Evolutionary conservation across 2,888 invertebrate species (phyloP).

Genomic region (Sarcophaga caerulescens): DNA sequence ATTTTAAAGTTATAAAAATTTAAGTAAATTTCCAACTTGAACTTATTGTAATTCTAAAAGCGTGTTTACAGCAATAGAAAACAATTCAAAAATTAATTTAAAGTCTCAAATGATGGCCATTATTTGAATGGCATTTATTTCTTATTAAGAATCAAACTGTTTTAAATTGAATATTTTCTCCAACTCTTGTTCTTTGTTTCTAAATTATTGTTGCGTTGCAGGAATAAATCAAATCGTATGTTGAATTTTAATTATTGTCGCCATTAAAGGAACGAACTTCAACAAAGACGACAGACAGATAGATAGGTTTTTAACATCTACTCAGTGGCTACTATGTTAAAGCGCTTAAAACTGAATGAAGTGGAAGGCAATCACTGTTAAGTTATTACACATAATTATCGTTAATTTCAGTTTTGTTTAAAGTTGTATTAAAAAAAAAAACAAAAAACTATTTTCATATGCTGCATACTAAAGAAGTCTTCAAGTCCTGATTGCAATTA

Average conservation of each 20-base stretch:
- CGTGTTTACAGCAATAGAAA: not conserved
- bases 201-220: not conserved
- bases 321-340: not conserved
- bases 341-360: not conserved
- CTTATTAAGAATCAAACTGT: not conserved
- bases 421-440: not conserved
- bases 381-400: not conserved
- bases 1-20: not conserved
- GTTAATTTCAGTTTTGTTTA: not conserved
- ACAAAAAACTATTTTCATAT: not conserved
- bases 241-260: constrained; percentile 25
- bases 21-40: constrained; percentile 1
- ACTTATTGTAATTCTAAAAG: constrained; percentile 27
- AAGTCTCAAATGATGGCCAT: constrained; percentile 14
- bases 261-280: constrained; percentile 15
- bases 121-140: not conserved
- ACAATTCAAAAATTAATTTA: constrained; percentile 5
- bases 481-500: not conserved
- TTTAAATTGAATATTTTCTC: not conserved
- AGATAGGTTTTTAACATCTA: not conserved
- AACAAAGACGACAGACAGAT: not conserved
- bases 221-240: constrained; percentile 1
- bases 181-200: not conserved
- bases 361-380: not conserved
- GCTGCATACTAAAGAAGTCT: not conserved